These are phyloP conservation scores for Henicopernis longicauda DNA, from an alignment of 2,113 vertebrate genomes.

Conservation along the genomic window DNA sequence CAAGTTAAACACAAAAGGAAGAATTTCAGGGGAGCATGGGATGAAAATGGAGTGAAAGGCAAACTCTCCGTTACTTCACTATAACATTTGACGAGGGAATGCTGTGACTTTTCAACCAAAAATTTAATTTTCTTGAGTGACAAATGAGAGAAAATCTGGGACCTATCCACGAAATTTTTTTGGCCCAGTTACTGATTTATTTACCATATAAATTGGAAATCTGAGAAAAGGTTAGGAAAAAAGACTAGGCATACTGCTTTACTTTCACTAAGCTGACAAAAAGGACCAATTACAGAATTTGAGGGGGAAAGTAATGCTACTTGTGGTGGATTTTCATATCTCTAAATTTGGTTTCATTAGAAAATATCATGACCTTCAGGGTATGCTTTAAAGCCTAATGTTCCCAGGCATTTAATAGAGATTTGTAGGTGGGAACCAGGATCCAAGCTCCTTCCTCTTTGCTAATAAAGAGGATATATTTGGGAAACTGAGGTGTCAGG, in stretches of 20 bases:
- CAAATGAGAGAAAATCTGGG: background rate
- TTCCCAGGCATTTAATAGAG: background rate
- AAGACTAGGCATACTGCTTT: background rate
- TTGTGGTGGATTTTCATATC: background rate
- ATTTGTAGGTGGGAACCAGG: background rate
- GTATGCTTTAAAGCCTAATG: background rate
- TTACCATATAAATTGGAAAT: background rate
- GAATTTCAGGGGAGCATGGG: background rate
- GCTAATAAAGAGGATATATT: constrained; percentile 20
- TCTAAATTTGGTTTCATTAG: background rate
- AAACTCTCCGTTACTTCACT: background rate
- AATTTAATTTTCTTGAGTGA: background rate
- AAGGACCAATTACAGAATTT: background rate
- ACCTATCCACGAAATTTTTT: background rate
- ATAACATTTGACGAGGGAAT: background rate
- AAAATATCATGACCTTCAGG: background rate
- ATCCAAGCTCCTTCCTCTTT: background rate
- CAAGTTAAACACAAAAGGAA: background rate
- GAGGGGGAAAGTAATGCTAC: background rate
- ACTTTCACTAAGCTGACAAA: background rate
- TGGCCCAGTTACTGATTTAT: background rate
- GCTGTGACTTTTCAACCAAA: background rate
- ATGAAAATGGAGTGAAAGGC: background rate
- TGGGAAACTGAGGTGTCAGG: background rate
- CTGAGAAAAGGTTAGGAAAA: background rate